Percentiles rank a stretch among this genome's conserved stretches.
Evolutionary conservation across 2,888 invertebrate species (phyloP).

Genomic region (Noctua janthina): DNA sequence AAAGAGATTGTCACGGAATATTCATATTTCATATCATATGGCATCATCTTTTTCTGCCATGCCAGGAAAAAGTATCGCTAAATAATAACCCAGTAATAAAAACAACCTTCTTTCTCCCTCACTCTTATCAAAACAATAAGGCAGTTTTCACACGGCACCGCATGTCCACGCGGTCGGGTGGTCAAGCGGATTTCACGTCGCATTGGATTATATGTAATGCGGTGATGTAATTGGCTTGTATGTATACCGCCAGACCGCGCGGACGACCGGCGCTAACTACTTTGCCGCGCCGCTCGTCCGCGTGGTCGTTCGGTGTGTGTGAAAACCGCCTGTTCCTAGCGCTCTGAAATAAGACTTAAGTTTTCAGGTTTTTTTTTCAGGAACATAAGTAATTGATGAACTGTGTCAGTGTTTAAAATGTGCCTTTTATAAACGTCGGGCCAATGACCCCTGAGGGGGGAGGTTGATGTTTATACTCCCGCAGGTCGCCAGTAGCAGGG

Average conservation of each 20-base stretch:
- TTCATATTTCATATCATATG: too few relatives aligned
- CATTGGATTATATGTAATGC: too few relatives aligned
- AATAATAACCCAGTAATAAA: constrained; percentile 44
- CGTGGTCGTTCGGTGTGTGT: background rate
- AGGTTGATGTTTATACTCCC: constrained; percentile 42
- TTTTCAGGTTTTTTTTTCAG: constrained; percentile 56
- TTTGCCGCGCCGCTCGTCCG: too few relatives aligned
- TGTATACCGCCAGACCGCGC: background rate
- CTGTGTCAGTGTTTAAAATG: constrained; percentile 65
- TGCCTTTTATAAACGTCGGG: constrained; percentile 54
- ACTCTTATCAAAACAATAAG: constrained; percentile 2
- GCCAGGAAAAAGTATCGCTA: background rate
- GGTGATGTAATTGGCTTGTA: background rate
- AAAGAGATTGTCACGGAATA: background rate
- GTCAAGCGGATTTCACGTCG: background rate
- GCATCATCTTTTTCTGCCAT: background rate
- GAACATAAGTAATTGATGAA: constrained; percentile 50
- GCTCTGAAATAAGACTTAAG: constrained; percentile 55
- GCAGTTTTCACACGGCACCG: background rate
- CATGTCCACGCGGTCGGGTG: background rate
- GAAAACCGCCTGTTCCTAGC: constrained; percentile 50
- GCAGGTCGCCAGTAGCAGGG: constrained; percentile 54
- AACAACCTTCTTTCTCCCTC: constrained; percentile 22
- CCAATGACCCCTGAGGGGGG: constrained; percentile 51
- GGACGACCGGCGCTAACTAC: too few relatives aligned